Base-by-base conservation (phyloP, 2,113 vertebrate species). In the Larimichthys crocea region DNA sequence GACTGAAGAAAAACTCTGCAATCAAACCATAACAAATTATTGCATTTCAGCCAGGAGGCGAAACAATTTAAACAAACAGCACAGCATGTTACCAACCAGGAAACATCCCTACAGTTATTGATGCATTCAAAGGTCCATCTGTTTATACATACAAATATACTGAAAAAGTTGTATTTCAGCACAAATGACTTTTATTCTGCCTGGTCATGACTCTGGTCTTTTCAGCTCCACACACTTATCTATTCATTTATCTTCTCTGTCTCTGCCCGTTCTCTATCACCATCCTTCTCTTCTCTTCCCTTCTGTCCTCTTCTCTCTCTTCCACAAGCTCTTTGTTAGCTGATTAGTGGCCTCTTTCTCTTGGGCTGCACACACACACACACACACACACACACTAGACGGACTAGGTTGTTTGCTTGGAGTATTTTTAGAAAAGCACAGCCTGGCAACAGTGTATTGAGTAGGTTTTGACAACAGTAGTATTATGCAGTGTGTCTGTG, bases 301-400 rank as follows among this genome's bases (percentile, higher is more conserved):
- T 93, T 94, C 95, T 76, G 24, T 22, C 19, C 46, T 65, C 48
- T 69, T 49, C 15, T 19, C 52, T 65, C 46, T 80, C 57, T 94
- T 90, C 95, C 91, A 76, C 55, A 82, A 89, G 92, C 93, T 92
- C 94, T 96, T 96, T 97, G 96, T 97, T 93, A 90, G 92, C 93
- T 95, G 94, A 97, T 97, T 96, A 96, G 95, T 95, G 93, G 94
- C 93, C 94, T 96, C 94, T 96, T 97, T 96, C 80, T 95, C 94
- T 94, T 40, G 35, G 35, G 35, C 35, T 40, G 35, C 74, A 66
- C 55, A 68, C 60, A 72, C 61, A 76, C 55, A 68, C 60, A 72
- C 61, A 68, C 60, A 72, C 61, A 76, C 94, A 92, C 91, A 93
- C 88, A 93, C 88, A 92, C 93, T 90, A 95, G 93, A 83, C 76